Conservation (phyloP, 35 echinoderm and acorn worm species). For the Ptychodera flava region DNA sequence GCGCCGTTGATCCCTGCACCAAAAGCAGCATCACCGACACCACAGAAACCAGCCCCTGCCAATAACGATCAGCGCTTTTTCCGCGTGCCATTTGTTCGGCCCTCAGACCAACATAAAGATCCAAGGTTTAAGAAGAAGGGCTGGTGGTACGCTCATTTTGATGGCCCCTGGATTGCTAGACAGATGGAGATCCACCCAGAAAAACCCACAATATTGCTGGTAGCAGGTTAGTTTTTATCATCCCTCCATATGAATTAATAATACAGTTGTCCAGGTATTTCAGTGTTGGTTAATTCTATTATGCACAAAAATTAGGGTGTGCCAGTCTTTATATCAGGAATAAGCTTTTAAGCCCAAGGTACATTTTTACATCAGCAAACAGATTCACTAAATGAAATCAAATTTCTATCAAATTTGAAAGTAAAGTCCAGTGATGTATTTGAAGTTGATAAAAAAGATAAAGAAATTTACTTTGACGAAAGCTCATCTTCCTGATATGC, state of each 20-base stretch:
- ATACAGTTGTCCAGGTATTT: neutral
- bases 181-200: constrained; percentile 92
- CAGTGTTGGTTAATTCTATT: neutral
- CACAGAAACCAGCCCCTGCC: neutral
- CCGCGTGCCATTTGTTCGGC: constrained; percentile 63
- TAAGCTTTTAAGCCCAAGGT: neutral
- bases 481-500: too few relatives aligned
- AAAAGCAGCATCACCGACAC: constrained; percentile 34
- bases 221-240: constrained; percentile 61
- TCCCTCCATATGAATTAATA: neutral
- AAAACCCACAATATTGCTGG: constrained; percentile 57
- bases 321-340: neutral
- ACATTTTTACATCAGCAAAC: neutral
- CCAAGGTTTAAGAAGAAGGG: constrained; percentile 45
- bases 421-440: too few relatives aligned
- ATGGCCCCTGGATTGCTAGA: constrained; percentile 85
- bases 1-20: neutral
- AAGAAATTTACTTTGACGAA: too few relatives aligned
- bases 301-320: neutral
- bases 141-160: constrained; percentile 95
- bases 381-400: neutral
- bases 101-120: neutral
- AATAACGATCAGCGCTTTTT: constrained; percentile 83
- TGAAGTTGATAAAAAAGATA: too few relatives aligned
- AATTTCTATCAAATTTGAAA: too few relatives aligned